phyloP scores from a whole-genome alignment of 1,140 invertebrate species.

The Lineus longissimus region DNA sequence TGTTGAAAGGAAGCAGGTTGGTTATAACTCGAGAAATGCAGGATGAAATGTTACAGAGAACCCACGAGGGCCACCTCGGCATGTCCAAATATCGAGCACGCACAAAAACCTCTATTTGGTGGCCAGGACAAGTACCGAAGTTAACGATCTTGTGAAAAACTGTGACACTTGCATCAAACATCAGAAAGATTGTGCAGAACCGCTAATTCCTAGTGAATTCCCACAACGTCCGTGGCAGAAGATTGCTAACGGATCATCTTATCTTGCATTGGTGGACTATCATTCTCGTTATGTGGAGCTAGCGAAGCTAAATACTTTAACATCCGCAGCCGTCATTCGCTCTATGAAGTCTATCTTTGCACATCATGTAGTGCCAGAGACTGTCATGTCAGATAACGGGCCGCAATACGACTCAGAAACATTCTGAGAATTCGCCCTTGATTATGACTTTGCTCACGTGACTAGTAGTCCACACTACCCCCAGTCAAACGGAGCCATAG shows the following conservation, averaged over 20 bases:
- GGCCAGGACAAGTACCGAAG: slow-evolving; percentile 17
- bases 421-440: too few relatives aligned
- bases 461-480: slow-evolving; percentile 22
- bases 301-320: slow-evolving; percentile 9
- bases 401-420: slow-evolving; percentile 26
- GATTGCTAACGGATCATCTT: slow-evolving; percentile 9
- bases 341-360: slow-evolving; percentile 25
- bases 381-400: slow-evolving; percentile 26
- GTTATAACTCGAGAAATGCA: slow-evolving; percentile 7
- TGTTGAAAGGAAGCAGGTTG: slow-evolving; percentile 4
- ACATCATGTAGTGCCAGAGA: slow-evolving; percentile 23
- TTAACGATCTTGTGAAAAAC: slow-evolving; percentile 3
- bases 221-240: slow-evolving; percentile 19
- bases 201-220: background rate
- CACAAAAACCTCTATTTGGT: slow-evolving; percentile 20
- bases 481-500: slow-evolving; percentile 22
- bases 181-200: slow-evolving; percentile 7
- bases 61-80: slow-evolving; percentile 21
- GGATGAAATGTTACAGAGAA: slow-evolving; percentile 5
- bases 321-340: slow-evolving; percentile 17
- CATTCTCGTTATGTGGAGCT: slow-evolving; percentile 17
- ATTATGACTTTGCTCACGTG: slow-evolving; percentile 23
- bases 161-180: slow-evolving; percentile 11
- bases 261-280: slow-evolving; percentile 22
- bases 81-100: slow-evolving; percentile 15